Percentiles rank a stretch among this genome's conserved stretches.
Conservation (phyloP, 2,797 vertebrate species). For the Cygnus olor region DNA sequence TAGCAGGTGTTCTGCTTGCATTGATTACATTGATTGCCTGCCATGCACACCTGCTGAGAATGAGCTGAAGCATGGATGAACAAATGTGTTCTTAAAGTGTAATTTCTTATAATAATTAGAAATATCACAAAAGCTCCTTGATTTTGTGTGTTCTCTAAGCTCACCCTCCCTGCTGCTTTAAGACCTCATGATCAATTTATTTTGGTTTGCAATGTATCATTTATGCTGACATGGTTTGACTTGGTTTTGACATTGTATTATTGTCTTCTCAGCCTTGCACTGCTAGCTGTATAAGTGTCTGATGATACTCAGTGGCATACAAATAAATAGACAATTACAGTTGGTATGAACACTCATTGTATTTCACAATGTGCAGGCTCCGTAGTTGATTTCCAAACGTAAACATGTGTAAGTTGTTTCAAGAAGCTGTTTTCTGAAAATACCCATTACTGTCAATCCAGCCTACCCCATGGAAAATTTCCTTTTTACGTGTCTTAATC, state of each 20-base stretch:
- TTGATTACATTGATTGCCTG: background rate
- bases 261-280: constrained; percentile 22
- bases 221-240: constrained; percentile 26
- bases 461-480: background rate
- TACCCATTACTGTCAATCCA: constrained; percentile 30
- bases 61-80: background rate
- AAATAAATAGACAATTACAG: constrained; percentile 63
- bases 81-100: background rate
- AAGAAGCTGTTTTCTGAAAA: constrained; percentile 32
- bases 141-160: background rate
- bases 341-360: constrained; percentile 35
- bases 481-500: background rate
- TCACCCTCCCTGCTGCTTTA: background rate
- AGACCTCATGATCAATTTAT: background rate
- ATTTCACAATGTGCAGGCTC: constrained; percentile 48
- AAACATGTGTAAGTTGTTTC: constrained; percentile 28
- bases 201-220: constrained; percentile 35
- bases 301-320: constrained; percentile 23
- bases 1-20: background rate
- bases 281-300: background rate
- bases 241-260: constrained; percentile 37
- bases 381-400: background rate
- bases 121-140: background rate
- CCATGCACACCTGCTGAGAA: background rate
- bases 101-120: background rate